Evolutionary conservation across 2,113 vertebrate genomes (phyloP), one percentile per base, ranked within the genome.

Genomic region (Symphodus melops): DNA sequence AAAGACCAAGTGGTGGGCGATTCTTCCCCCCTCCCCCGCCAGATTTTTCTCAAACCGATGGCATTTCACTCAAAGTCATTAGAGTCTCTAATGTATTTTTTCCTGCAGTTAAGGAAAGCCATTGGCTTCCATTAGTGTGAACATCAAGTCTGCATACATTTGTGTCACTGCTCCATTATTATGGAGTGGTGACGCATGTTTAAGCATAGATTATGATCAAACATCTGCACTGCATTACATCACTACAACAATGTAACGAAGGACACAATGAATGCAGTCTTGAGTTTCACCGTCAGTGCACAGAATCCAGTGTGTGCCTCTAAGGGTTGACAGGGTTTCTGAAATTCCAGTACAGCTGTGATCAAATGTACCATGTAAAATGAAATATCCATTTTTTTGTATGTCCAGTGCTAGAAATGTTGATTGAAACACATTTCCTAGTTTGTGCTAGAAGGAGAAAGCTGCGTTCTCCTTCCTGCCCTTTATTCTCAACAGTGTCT

Each of bases 61-160:
- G 51, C 17, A 3, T 46, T 56, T 14, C 3, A 8, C 42, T 57
- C 10, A 71, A 63, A 82, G n/a, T 20, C 46, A 58, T 52, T 37
- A 44, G 5, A 56, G 28, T 49, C 16, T 61, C 59, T 41, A 66
- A 48, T 53, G 52, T 49, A 58, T 69, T 73, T 54, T 54, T 46
- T 51, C 16, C 54, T 25, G 61, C n/a, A 72, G 7, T 42, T 62
- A 1, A 8, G 14, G 3, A 58, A 65, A 75, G 62, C 57, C 54
- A 56, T 46, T 73, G 42, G 41, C 59, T 59, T 76, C 59, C 51
- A 72, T 79, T 70, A 62, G 25, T 7, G 3, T 14, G 48, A 39
- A 25, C 25, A 56, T 63, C 53, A 77, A 71, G 37, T 59, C 46
- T 66, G 49, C 51, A 63, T 67, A 44, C 9, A 64, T 76, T 55